A percentile compares a stretch with the other conserved stretches of the same genome.
Conservation (phyloP, 1,140 invertebrate genomes). For the Odontomachus brunneus region DNA sequence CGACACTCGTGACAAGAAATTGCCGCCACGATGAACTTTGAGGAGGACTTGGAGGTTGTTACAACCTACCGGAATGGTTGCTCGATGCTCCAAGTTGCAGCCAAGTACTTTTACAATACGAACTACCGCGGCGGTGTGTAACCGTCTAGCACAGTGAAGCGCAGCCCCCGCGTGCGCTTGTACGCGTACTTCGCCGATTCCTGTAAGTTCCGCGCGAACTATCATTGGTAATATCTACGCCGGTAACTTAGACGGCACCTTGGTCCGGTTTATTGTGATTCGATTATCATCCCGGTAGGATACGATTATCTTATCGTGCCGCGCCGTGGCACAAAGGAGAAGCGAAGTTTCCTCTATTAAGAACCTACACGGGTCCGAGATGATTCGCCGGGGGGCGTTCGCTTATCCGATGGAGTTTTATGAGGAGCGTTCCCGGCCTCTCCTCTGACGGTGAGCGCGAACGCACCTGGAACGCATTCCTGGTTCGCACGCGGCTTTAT, state of each 20-base stretch:
- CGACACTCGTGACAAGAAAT: slow-evolving; percentile 43
- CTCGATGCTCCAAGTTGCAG: slow-evolving; percentile 16
- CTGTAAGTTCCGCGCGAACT: slow-evolving; percentile 36
- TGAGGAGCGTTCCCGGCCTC: background rate
- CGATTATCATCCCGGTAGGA: slow-evolving; percentile 36
- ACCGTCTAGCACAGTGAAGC: background rate
- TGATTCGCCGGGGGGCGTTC: slow-evolving; percentile 22
- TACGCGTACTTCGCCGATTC: slow-evolving; percentile 39
- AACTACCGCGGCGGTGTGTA: slow-evolving; percentile 8
- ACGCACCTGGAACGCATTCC: no score
- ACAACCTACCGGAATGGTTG: slow-evolving; percentile 47
- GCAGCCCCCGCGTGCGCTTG: slow-evolving; percentile 19
- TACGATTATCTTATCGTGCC: slow-evolving; percentile 28
- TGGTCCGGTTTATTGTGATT: slow-evolving; percentile 51
- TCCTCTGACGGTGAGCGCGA: background rate
- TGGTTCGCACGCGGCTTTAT: no score
- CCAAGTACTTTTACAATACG: slow-evolving; percentile 59
- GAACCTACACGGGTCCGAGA: background rate
- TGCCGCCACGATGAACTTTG: slow-evolving; percentile 54
- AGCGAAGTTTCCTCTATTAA: slow-evolving; percentile 55
- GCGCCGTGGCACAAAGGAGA: background rate
- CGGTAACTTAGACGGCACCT: slow-evolving; percentile 21
- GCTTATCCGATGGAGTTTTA: slow-evolving; percentile 32
- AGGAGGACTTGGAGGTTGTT: slow-evolving; percentile 59
- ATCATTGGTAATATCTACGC: slow-evolving; percentile 51